Conservation (phyloP, 2,888 invertebrate species). For the Lydus trimaculatus region DNA sequence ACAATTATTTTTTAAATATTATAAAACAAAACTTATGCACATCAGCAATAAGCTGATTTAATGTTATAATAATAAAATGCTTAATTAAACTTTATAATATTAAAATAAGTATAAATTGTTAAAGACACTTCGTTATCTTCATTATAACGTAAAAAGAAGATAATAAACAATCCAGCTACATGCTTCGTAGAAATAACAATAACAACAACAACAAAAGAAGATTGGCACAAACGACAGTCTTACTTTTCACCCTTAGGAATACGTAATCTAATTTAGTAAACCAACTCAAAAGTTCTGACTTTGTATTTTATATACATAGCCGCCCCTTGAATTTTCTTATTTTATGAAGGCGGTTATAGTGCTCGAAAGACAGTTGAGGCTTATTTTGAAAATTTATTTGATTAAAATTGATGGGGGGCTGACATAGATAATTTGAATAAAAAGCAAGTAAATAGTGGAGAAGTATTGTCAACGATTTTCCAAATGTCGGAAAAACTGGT, state of each 20-base stretch:
- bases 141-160: constrained; percentile 48
- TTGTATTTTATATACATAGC: constrained; percentile 44
- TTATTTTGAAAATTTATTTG: not conserved
- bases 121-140: constrained; percentile 55
- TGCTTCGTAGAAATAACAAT: not conserved
- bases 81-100: constrained; percentile 49
- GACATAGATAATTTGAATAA: not conserved
- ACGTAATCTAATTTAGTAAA: constrained; percentile 53
- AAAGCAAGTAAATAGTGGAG: not conserved
- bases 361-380: not conserved
- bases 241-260: constrained; percentile 46
- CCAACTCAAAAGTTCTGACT: constrained; percentile 49
- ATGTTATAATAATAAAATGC: constrained; percentile 41
- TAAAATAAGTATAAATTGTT: constrained; percentile 48
- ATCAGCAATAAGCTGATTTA: constrained; percentile 20
- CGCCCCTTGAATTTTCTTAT: not conserved
- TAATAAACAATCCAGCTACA: constrained; percentile 30
- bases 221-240: constrained; percentile 48
- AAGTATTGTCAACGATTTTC: not conserved
- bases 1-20: constrained; percentile 24
- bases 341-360: not conserved
- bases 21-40: constrained; percentile 16
- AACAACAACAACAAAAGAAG: constrained; percentile 41
- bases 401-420: not conserved
- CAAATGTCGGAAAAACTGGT: not conserved